These are phyloP conservation scores for Drymodes brunneopygia DNA, from an alignment of 2,113 vertebrate species.

Conservation along the genomic window DNA sequence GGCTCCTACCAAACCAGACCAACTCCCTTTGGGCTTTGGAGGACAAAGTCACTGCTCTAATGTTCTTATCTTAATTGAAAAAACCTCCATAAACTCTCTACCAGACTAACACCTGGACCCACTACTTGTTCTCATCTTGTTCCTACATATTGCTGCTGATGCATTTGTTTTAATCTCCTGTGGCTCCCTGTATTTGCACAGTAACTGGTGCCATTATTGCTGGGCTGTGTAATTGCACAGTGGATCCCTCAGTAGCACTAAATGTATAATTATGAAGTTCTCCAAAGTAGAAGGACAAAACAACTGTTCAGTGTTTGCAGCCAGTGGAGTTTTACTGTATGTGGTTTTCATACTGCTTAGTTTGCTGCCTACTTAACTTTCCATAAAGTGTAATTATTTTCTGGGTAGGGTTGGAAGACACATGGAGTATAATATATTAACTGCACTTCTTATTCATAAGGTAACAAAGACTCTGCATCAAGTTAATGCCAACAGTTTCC, in stretches of 20 bases:
- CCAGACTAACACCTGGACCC: not conserved
- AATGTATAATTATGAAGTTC: conserved; percentile 72
- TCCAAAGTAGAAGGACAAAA: conserved; percentile 57
- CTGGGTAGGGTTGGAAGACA: conserved; percentile 49
- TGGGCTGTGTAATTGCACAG: conserved; percentile 66
- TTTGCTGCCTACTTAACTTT: conserved; percentile 64
- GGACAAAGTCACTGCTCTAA: not conserved
- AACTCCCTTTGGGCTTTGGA: not conserved
- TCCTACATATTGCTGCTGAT: conserved; percentile 7
- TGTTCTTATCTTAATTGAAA: not conserved
- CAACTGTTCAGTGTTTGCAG: conserved; percentile 32
- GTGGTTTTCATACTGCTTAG: conserved; percentile 14
- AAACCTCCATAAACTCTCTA: not conserved
- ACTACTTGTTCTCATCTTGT: not conserved
- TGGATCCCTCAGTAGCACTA: conserved; percentile 50
- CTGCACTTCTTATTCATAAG: conserved; percentile 60
- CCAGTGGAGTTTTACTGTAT: conserved; percentile 16
- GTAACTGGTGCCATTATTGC: conserved; percentile 54
- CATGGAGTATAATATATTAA: conserved; percentile 59
- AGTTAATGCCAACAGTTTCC: conserved; percentile 49
- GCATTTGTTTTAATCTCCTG: conserved; percentile 48
- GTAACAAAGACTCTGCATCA: conserved; percentile 47
- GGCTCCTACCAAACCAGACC: not conserved
- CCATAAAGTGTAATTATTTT: conserved; percentile 62
- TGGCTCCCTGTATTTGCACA: conserved; percentile 44